Evolutionary conservation across 1,140 invertebrate species (phyloP).

Genomic region (Tribolium madens): DNA sequence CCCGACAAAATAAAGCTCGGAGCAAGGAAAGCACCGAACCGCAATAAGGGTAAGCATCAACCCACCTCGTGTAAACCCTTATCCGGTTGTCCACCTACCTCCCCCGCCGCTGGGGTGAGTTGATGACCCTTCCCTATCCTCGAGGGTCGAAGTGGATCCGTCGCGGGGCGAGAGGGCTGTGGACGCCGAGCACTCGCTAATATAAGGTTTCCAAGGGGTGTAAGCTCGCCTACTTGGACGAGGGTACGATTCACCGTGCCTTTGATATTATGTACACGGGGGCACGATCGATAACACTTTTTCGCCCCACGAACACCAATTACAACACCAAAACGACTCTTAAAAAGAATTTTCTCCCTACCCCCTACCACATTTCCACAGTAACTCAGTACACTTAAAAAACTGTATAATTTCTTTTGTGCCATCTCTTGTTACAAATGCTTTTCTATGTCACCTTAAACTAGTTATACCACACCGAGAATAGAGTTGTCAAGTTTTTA

Average conservation of each 20-base stretch:
- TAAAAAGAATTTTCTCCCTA: background rate
- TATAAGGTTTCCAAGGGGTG: conserved; percentile 61
- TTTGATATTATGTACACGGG: conserved; percentile 46
- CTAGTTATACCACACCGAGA: no score
- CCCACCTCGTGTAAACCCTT: conserved; percentile 51
- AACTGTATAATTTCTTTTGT: no score
- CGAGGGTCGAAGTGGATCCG: conserved; percentile 56
- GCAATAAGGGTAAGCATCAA: conserved; percentile 43
- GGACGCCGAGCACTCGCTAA: conserved; percentile 59
- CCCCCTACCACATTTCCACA: background rate
- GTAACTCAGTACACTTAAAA: no score
- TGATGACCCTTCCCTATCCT: conserved; percentile 60
- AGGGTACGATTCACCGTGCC: conserved; percentile 47
- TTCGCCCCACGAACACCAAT: conserved; percentile 20
- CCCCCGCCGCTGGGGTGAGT: conserved; percentile 52
- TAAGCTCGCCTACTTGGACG: conserved; percentile 47
- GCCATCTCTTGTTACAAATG: no score
- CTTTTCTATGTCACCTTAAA: no score
- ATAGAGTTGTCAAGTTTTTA: no score
- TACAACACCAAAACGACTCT: background rate
- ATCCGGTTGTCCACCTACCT: conserved; percentile 59
- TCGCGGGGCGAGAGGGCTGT: conserved; percentile 46
- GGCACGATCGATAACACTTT: conserved; percentile 45
- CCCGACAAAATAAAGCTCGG: conserved; percentile 29
- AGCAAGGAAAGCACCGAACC: conserved; percentile 37